phyloP scores from a whole-genome alignment of 2,113 vertebrate genomes.

The Mus musculus region DNA sequence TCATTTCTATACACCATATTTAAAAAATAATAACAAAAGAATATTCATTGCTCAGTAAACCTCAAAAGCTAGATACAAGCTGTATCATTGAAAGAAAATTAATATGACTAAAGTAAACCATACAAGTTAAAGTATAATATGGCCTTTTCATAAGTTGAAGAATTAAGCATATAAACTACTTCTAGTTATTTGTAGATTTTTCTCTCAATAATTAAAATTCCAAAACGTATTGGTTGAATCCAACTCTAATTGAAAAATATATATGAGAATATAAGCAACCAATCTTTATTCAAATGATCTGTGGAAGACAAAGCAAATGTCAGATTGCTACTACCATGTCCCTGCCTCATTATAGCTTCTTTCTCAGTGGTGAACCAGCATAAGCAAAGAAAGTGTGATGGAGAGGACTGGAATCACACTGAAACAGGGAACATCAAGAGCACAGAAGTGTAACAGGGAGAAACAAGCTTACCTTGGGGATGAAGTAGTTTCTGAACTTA shows the following conservation, averaged over 20 bases:
- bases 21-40: neutral
- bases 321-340: too few relatives aligned
- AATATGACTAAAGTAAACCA: neutral
- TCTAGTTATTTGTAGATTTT: neutral
- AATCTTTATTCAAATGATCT: too few relatives aligned
- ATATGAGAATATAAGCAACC: neutral
- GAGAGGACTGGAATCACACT: too few relatives aligned
- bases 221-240: neutral
- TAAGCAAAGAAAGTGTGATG: neutral
- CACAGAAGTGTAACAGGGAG: neutral
- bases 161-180: neutral
- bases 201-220: neutral
- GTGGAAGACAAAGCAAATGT: too few relatives aligned
- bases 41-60: neutral
- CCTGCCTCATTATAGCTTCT: too few relatives aligned
- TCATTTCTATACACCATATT: neutral
- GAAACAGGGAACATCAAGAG: neutral
- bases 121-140: neutral
- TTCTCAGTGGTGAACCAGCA: neutral
- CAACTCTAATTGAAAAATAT: neutral
- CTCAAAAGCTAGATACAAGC: neutral
- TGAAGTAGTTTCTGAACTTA: conserved; percentile 42
- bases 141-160: neutral
- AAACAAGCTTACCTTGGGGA: conserved; percentile 76
- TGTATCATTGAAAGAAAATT: neutral